Evolutionary conservation across 2,888 invertebrate species (phyloP), one percentile per base, ranked within the genome.

Genomic region (Stratiomys singularior): DNA sequence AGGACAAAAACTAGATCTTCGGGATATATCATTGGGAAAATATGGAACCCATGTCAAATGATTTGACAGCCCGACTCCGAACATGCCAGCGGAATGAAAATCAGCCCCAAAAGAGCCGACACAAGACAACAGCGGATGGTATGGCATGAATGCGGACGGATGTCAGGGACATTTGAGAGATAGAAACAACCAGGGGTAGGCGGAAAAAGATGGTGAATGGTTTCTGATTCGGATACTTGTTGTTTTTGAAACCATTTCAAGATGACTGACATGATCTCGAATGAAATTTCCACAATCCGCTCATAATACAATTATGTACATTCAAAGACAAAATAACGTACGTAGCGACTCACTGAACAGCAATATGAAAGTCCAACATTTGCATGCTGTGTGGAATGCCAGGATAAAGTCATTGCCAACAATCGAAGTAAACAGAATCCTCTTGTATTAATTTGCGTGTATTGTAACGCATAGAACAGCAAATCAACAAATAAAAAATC

Each of bases 61-160:
- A 86, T 86, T 87, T 87, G 87, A 87, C 87, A 87, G 87, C 28
- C 60, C 87, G 86, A 87, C 86, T 86, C 86, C 85, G 85, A 87
- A 85, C 86, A 86, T 83, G 84, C 86, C 84, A 77, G 47, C 69
- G 23, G 77, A 77, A 77, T 77, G 77, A 77, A 77, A 77, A 77
- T 77, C 77, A 77, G 47, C 67, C 76, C 47, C 74, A 58, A 74
- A 74, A 76, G 64, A 76, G 47, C 63, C 76, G 63, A 76, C 72
- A 58, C 21, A 69, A 47, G 69, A 69, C 47, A 23, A 46, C 46
- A 25, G 46, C 69, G 69, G 27, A 69, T 69, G 47, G 69, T 13
- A 69, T 69, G 47, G 69, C 23, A 30, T 69, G 69, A 30, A 69
- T 69, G 44, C 44, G 69, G 69, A 23, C 69, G 69, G 30, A 25